Base-by-base conservation (phyloP, 2,797 vertebrate species). In the Schizothorax lantsangensis region DNA sequence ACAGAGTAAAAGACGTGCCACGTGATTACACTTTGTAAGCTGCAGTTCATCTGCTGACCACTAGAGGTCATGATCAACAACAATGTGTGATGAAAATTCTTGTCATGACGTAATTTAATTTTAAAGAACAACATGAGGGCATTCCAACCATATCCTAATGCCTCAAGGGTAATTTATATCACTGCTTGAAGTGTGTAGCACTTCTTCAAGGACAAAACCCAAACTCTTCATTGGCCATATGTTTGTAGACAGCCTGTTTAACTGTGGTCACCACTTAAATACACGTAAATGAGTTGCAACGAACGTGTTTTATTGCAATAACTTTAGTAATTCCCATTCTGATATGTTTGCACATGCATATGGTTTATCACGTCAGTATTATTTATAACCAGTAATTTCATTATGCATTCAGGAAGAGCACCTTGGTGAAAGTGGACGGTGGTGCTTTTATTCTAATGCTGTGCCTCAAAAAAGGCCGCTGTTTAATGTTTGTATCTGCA, bases 391-490 rank as follows among this genome's bases (percentile, higher is more conserved):
- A 45, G 21, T 62, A 7, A 80, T 73, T 80, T 59, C 21, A 23
- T 86, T 49, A 45, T n/a, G 11, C 26, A 71, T 73, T 81, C 21
- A 73, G 30, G 52, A 86, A 73, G 54, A 73, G 62, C 68, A 62
- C 19, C 33, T 72, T 72, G 17, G 33, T 38, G 17, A 79, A 69
- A 66, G 10, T 7, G 17, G 3, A 79, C 19, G 12, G 10, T 26
- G n/a, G n/a, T 14, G 47, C 33, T 54, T 19, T 40, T 30, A 38
- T 40, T 14, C 23, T 17, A 14, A 40, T 40, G 47, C 5, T 45
- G 14, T 57, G 33, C 6, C 5, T 73, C 38, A 30, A 73, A 40
- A 17, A n/a, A n/a, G n/a, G 5, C n/a, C 40, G n/a, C 47, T 36
- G 30, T 40, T 17, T 62, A 62, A 79, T 74, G 68, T 30, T 40